Evolutionary conservation across 2,888 invertebrate species (phyloP), one percentile per base, ranked within the genome.

Genomic region (Nephrocerus scutellatus): DNA sequence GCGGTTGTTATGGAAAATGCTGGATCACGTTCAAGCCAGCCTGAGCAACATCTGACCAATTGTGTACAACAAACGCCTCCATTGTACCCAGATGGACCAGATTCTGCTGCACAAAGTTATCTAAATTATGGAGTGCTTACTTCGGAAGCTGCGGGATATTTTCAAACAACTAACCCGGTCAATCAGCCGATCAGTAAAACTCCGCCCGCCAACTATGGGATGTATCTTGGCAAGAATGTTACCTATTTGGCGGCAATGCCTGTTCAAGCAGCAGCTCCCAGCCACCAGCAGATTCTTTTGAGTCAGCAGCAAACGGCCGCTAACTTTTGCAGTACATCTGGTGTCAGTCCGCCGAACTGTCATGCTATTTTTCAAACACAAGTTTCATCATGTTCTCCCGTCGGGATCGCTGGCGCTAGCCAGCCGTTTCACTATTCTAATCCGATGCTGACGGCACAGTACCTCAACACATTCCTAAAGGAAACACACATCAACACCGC

Each of bases 391-490:
- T n/a, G n/a, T n/a, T n/a, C n/a, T n/a, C n/a, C n/a, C n/a, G n/a
- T n/a, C n/a, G n/a, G n/a, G n/a, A n/a, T n/a, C n/a, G n/a, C n/a
- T n/a, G n/a, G n/a, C 30, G 21, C n/a, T n/a, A n/a, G n/a, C n/a
- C n/a, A 43, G 21, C 45, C 41, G 2, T n/a, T 43, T 4, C 45
- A 54, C 6, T 56, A 54, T 35, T 47, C 55, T 2, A 56, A 55
- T 52, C 55, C 56, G 1, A 46, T 54, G 40, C 20, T 55, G 16
- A 49, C 51, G 4, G 51, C 50, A 30, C 54, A 55, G 23, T 56
- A 54, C 35, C 36, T 55, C 12, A 56, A 53, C 31, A 46, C 52
- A 2, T 51, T 54, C 25, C 50, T 53, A n/a, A 52, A 54, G 16
- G 55, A 55, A 25, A 50, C 53, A 1, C 46, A 46, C 7, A 38